Evolutionary conservation across 2,888 invertebrate species (phyloP), one percentile per base, ranked within the genome.

Genomic region (Acrobasis consociella): DNA sequence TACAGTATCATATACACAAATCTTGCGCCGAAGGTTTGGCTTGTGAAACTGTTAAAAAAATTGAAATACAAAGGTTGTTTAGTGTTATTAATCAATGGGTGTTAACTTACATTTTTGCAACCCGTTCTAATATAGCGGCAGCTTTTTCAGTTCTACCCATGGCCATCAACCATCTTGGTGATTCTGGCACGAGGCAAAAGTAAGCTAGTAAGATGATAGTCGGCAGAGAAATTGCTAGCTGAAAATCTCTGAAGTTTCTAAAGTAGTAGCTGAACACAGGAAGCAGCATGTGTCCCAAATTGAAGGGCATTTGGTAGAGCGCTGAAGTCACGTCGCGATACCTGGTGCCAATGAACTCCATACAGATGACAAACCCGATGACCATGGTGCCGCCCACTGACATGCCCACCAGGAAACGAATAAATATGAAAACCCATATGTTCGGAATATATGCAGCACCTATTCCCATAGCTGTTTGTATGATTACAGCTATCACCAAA

Each of bases 301-400:
- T 95, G 74, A 95, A 96, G 0, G 95, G 95, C 55, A 94, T 74
- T 83, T 96, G 96, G 76, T 95, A 96, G 0, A 95, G 74, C 13
- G 95, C 94, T 8, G 95, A 94, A 52, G 94, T 89, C 1, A 88
- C 65, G 62, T 94, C 94, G 64, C 94, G 87, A 72, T 93, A 93
- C 70, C 93, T 83, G 0, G 90, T 87, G 1, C 95, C 95, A 37
- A 95, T 93, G 56, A 95, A 92, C 77, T 96, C 95, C 95, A 95
- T 95, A 5, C 95, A 85, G 13, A 95, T 91, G 5, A 93, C 93
- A 62, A 93, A 93, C n/a, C 89, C 86, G 11, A 77, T 83, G 42
- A 96, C 95, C 96, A 97, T 97, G 0, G 96, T 96, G 16, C 97
- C 97, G 53, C 97, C 97, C 0, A 96, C 96, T 0, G 96, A 95